Percentiles rank a stretch among this genome's conserved stretches.
Conservation (phyloP, 64 coral and sea anemone species). For the Montipora sp. region DNA sequence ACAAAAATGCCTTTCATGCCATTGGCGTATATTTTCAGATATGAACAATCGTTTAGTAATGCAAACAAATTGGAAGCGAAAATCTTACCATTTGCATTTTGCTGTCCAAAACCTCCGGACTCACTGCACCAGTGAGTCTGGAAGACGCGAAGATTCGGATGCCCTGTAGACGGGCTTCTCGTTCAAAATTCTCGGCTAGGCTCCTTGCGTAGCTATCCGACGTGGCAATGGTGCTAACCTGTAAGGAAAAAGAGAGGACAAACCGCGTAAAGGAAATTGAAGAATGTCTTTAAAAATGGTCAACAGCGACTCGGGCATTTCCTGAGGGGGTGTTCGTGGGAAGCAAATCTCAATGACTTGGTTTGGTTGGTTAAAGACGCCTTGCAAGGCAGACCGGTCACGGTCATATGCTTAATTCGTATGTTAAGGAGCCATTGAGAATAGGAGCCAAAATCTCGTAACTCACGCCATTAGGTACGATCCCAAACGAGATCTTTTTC, state of each 20-base stretch:
- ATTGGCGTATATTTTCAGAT: not conserved
- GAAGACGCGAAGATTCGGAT: constrained; percentile 84
- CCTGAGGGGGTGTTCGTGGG: not conserved
- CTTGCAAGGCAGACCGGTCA: too few species aligned
- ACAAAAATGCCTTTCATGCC: not conserved
- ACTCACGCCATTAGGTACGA: too few species aligned
- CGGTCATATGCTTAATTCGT: too few species aligned
- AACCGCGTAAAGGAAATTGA: not conserved
- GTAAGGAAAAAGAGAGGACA: not conserved
- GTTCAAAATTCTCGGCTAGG: constrained; percentile 77
- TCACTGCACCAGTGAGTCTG: constrained; percentile 53
- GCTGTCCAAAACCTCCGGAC: constrained; percentile 58
- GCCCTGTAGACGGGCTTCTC: constrained; percentile 66
- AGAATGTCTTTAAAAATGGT: not conserved
- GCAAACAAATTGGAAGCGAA: not conserved
- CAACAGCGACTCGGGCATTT: not conserved
- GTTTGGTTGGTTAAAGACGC: not conserved
- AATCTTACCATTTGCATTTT: constrained; percentile 91
- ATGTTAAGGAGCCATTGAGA: too few species aligned
- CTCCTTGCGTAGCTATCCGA: constrained; percentile 78
- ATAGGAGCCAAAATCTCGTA: too few species aligned
- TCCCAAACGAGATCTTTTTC: too few species aligned
- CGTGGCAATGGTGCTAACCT: constrained; percentile 92
- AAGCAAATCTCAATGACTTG: not conserved
- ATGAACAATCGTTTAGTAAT: not conserved